Evolutionary conservation across 92 coral and sea anemone species (phyloP).

Genomic region (Galaxea fascicularis): DNA sequence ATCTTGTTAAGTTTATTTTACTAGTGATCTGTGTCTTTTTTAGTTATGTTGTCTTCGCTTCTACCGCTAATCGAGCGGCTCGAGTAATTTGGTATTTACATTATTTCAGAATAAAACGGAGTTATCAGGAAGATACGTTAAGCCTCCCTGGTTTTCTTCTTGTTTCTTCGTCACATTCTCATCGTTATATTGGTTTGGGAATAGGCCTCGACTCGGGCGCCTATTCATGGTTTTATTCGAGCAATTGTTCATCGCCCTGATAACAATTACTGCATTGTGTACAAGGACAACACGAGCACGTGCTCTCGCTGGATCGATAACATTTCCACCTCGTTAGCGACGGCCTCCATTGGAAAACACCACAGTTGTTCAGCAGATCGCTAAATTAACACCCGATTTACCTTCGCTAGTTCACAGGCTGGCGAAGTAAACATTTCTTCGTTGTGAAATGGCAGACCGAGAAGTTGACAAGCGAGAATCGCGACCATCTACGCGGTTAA

Average conservation of each 20-base stretch:
- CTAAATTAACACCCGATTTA: not conserved
- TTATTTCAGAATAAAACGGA: no score
- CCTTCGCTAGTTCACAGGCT: not conserved
- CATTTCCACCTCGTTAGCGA: not conserved
- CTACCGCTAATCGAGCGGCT: no score
- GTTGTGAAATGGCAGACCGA: not conserved
- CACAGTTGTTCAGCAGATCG: not conserved
- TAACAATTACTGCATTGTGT: no score
- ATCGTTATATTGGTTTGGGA: not conserved
- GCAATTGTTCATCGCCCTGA: conserved; percentile 11
- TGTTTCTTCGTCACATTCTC: no score
- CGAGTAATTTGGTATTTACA: no score
- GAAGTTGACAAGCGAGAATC: not conserved
- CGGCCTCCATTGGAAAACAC: not conserved
- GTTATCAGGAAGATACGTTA: no score
- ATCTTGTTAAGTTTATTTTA: no score
- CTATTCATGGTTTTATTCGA: conserved; percentile 19
- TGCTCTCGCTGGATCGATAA: not conserved
- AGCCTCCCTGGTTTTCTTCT: no score
- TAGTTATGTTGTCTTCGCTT: no score
- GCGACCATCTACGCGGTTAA: not conserved
- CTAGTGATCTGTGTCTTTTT: no score
- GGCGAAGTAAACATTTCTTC: not conserved
- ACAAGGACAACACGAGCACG: not conserved
- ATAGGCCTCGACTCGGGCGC: conserved; percentile 3